Conservation (phyloP, 2,888 invertebrate species). For the Stenolophus ochropezus region DNA sequence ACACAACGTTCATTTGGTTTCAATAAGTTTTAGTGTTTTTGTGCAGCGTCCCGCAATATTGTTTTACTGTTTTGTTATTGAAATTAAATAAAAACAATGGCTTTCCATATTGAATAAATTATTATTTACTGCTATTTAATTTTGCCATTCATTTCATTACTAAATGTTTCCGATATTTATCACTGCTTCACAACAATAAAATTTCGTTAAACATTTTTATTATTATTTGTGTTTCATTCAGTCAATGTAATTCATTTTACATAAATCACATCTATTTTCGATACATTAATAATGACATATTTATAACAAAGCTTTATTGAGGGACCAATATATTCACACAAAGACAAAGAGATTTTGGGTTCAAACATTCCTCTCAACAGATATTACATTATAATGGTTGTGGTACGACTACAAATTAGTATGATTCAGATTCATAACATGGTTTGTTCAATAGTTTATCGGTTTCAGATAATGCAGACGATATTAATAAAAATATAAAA, state of each 20-base stretch:
- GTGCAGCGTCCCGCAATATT: not conserved
- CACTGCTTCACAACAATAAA: not conserved
- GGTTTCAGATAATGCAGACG: too few relatives aligned
- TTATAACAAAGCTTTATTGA: not conserved
- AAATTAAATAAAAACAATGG: constrained; percentile 15
- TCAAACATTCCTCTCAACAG: too few relatives aligned
- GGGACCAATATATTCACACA: too few relatives aligned
- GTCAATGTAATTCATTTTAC: not conserved
- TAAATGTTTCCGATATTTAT: not conserved
- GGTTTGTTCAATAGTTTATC: too few relatives aligned
- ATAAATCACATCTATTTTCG: not conserved
- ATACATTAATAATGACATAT: not conserved
- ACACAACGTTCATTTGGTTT: constrained; percentile 15
- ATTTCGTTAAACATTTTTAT: not conserved
- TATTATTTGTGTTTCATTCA: not conserved
- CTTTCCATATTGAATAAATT: not conserved
- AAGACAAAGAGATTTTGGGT: too few relatives aligned
- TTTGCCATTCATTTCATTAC: not conserved
- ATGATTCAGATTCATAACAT: too few relatives aligned
- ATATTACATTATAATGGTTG: too few relatives aligned
- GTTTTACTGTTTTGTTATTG: constrained; percentile 8
- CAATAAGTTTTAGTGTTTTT: constrained; percentile 13
- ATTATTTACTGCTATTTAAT: not conserved
- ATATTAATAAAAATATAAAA: too few relatives aligned
- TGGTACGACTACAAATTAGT: too few relatives aligned